Evolutionary conservation across 2,797 vertebrate species (phyloP).

Genomic region (Pogonophryne albipinna): DNA sequence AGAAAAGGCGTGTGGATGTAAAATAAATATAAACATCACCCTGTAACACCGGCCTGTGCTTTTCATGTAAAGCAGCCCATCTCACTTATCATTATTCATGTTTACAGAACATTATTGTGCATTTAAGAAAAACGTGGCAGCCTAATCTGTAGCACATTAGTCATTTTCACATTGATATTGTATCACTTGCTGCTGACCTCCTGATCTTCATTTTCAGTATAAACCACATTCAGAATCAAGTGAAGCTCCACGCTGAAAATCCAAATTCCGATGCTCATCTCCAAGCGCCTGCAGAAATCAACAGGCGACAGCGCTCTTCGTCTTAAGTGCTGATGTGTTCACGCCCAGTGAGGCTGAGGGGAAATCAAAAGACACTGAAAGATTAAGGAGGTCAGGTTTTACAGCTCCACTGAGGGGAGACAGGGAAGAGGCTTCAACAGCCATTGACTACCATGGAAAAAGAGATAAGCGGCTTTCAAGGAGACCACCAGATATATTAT

Average conservation of each 20-base stretch:
- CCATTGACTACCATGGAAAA: slow-evolving; percentile 63
- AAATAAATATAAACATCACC: slow-evolving; percentile 67
- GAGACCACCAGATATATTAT: slow-evolving; percentile 14
- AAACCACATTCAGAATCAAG: neutral
- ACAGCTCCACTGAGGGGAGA: slow-evolving; percentile 50
- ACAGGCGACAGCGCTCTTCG: slow-evolving; percentile 44
- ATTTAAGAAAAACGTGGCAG: neutral
- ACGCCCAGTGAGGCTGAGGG: slow-evolving; percentile 70
- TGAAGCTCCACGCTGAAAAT: slow-evolving; percentile 7
- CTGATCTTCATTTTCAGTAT: neutral
- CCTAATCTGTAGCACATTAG: neutral
- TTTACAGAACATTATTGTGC: neutral
- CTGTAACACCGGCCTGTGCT: slow-evolving; percentile 30
- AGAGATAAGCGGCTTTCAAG: slow-evolving; percentile 20
- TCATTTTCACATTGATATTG: neutral
- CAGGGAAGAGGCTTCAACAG: slow-evolving; percentile 47
- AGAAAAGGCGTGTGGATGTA: slow-evolving; percentile 46
- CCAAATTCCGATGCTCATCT: slow-evolving; percentile 39
- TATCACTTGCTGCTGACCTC: neutral
- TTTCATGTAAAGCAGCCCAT: slow-evolving; percentile 34
- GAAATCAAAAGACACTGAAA: slow-evolving; percentile 73
- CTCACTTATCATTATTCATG: slow-evolving; percentile 2
- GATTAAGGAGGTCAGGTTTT: slow-evolving; percentile 78
- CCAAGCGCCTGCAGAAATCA: slow-evolving; percentile 49
- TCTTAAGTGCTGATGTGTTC: slow-evolving; percentile 67